These are phyloP conservation scores for Pocillopora damicornis DNA, from an alignment of 64 coral and sea anemone species.

Conservation along the genomic window DNA sequence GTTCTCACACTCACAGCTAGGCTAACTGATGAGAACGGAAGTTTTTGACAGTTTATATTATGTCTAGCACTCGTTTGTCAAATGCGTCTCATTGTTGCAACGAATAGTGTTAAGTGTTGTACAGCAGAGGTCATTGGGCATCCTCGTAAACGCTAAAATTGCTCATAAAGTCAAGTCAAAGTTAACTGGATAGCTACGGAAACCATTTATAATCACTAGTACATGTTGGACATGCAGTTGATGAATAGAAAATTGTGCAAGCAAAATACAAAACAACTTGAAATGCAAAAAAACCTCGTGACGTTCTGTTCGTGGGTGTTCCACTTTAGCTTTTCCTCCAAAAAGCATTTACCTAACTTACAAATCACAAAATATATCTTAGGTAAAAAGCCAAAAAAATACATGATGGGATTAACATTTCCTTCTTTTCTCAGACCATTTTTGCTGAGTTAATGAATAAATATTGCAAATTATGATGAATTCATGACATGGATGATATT, in stretches of 20 bases:
- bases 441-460: background rate
- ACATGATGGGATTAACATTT: background rate
- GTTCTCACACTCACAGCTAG: background rate
- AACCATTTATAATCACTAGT: background rate
- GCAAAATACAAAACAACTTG: background rate
- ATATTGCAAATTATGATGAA: background rate
- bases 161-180: background rate
- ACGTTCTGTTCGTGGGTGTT: background rate
- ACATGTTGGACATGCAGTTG: background rate
- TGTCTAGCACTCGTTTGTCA: slow-evolving; percentile 31
- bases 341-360: background rate
- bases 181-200: background rate
- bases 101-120: slow-evolving; percentile 1
- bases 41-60: background rate
- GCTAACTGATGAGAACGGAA: background rate
- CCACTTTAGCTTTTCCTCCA: background rate
- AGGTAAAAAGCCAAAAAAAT: background rate
- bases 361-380: background rate
- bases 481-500: no score
- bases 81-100: background rate
- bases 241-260: background rate
- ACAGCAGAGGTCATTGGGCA: background rate
- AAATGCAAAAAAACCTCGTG: no score
- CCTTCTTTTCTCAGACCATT: background rate
- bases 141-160: background rate